Conservation (phyloP, 2,797 vertebrate species). For the Tinamus major region DNA sequence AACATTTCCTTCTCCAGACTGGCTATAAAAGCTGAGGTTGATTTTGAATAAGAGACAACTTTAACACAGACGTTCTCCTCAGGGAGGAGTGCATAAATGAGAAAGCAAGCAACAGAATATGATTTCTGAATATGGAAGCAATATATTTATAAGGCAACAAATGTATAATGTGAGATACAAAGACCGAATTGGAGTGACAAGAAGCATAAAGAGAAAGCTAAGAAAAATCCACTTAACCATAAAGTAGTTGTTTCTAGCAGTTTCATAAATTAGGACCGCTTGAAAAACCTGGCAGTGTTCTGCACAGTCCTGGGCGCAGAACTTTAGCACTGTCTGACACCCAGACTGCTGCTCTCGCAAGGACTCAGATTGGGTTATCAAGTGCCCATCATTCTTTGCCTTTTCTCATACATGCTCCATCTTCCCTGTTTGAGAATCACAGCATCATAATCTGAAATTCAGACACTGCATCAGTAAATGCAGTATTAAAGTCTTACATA, state of each 20-base stretch:
- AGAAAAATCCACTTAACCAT: neutral
- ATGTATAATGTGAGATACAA: neutral
- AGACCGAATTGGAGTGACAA: neutral
- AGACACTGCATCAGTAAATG: neutral
- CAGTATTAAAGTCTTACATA: fast-evolving
- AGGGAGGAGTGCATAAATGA: neutral
- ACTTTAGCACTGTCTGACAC: neutral
- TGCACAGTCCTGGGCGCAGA: neutral
- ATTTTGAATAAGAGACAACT: neutral
- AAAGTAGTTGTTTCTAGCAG: neutral
- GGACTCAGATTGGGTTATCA: neutral
- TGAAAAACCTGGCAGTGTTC: neutral
- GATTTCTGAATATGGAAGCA: neutral
- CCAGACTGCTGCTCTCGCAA: neutral
- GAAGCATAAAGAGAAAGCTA: neutral
- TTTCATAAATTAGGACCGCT: neutral
- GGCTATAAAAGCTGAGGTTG: neutral
- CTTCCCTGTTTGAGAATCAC: neutral
- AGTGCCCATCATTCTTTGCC: neutral
- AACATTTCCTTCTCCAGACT: neutral
- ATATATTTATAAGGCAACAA: neutral
- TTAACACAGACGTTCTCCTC: neutral
- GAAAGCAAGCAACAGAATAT: neutral
- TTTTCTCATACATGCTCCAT: neutral
- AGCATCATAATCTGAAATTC: neutral